A percentile compares a stretch with the other conserved stretches of the same genome.
phyloP scores from a whole-genome alignment of 2,888 invertebrate species.

The Caenorhabditis sp. region DNA sequence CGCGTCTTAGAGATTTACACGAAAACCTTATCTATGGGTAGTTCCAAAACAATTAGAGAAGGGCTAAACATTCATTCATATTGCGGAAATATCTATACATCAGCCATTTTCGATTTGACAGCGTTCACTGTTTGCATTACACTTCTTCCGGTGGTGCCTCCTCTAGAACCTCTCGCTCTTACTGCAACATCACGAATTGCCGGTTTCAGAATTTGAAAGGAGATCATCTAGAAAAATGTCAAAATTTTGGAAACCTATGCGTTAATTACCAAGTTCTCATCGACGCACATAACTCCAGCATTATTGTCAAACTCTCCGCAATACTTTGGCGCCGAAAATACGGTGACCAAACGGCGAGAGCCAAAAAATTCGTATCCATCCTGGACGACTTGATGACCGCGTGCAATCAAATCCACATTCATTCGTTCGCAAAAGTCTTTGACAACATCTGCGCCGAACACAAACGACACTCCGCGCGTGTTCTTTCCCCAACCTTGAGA shows the following conservation, averaged over 20 bases:
- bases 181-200: constrained; percentile 20
- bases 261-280: constrained; percentile 13
- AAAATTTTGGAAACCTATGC: no score
- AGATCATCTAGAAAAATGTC: constrained; percentile 4
- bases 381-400: constrained; percentile 43
- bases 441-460: constrained; percentile 42
- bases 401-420: constrained; percentile 28
- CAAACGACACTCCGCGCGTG: constrained; percentile 33
- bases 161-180: constrained; percentile 12
- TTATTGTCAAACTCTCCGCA: constrained; percentile 36
- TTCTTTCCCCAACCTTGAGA: constrained; percentile 35
- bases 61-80: not conserved
- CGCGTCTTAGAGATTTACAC: no score
- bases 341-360: constrained; percentile 34
- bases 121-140: not conserved
- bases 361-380: constrained; percentile 47
- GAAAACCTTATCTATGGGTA: no score
- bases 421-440: constrained; percentile 40
- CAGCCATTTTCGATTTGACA: not conserved
- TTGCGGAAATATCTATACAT: not conserved
- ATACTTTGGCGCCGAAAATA: constrained; percentile 44
- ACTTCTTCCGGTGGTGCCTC: not conserved
- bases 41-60: no score
- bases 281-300: constrained; percentile 30
- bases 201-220: constrained; percentile 34